phyloP scores from a whole-genome alignment of 2,888 invertebrate genomes.

The Drosophila emarginata region DNA sequence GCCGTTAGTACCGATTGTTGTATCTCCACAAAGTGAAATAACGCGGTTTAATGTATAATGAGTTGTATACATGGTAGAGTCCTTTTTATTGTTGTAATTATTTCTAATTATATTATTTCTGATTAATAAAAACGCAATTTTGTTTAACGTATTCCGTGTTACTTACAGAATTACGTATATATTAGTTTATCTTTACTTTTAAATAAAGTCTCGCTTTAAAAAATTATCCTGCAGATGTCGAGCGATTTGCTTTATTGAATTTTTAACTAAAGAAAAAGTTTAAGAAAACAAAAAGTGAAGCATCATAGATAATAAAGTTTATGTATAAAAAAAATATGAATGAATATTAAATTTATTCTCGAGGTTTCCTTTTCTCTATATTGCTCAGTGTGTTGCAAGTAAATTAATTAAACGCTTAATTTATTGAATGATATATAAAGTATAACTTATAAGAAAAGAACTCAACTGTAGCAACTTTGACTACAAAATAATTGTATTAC shows the following conservation, averaged over 20 bases:
- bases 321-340: conserved; percentile 17
- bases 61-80: neutral
- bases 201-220: conserved; percentile 54
- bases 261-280: conserved; percentile 39
- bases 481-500: conserved; percentile 1
- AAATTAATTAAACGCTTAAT: conserved; percentile 52
- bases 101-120: conserved; percentile 65
- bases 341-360: conserved; percentile 4
- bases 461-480: conserved; percentile 38
- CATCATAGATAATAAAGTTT: neutral
- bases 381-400: conserved; percentile 17
- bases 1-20: no score
- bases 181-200: conserved; percentile 51
- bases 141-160: conserved; percentile 57
- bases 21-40: no score
- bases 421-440: conserved; percentile 51
- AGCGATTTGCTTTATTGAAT: conserved; percentile 22
- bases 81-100: conserved; percentile 47
- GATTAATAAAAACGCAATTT: conserved; percentile 68
- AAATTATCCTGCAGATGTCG: conserved; percentile 68
- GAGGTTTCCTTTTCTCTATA: neutral
- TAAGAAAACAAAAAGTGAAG: neutral
- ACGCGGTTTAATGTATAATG: no score
- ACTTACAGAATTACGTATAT: conserved; percentile 54
- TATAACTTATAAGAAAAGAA: conserved; percentile 57